phyloP scores from a whole-genome alignment of 1,140 invertebrate genomes.

The Arctopsyche grandis region DNA sequence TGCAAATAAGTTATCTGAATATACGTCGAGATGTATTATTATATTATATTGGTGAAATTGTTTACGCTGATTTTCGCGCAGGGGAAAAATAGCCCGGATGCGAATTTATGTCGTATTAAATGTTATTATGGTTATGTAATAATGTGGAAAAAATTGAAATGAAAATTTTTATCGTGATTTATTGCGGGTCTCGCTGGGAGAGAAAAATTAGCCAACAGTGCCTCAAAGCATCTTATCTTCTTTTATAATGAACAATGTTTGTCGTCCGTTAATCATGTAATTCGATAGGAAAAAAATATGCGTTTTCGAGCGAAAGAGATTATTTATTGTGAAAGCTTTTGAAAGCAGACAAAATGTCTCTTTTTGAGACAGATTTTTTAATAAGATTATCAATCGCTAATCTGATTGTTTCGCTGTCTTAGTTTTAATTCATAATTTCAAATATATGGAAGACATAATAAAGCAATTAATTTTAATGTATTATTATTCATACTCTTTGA shows the following conservation, averaged over 20 bases:
- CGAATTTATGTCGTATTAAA: not conserved
- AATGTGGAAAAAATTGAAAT: too few relatives aligned
- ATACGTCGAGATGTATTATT: not conserved
- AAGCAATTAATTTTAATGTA: too few relatives aligned
- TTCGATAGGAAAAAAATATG: conserved; percentile 3
- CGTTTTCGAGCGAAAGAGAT: conserved; percentile 1
- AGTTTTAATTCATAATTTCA: too few relatives aligned
- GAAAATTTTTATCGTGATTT: too few relatives aligned
- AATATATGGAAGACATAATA: too few relatives aligned
- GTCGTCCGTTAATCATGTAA: conserved; percentile 10
- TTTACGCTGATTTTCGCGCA: too few relatives aligned
- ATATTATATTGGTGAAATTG: too few relatives aligned
- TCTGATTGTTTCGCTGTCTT: too few relatives aligned
- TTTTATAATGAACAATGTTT: conserved; percentile 3
- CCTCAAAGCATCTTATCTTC: conserved; percentile 1
- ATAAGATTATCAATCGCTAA: too few relatives aligned
- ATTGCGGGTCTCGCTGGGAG: not conserved
- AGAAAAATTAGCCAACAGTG: not conserved
- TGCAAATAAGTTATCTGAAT: conserved; percentile 14
- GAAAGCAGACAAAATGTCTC: not conserved
- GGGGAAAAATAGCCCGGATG: too few relatives aligned
- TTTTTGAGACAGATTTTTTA: not conserved
- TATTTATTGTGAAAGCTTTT: conserved; percentile 8
- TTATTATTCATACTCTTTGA: too few relatives aligned
- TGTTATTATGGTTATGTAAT: too few relatives aligned